phyloP scores from a whole-genome alignment of 2,797 vertebrate genomes.

The Sebastes steindachneri region DNA sequence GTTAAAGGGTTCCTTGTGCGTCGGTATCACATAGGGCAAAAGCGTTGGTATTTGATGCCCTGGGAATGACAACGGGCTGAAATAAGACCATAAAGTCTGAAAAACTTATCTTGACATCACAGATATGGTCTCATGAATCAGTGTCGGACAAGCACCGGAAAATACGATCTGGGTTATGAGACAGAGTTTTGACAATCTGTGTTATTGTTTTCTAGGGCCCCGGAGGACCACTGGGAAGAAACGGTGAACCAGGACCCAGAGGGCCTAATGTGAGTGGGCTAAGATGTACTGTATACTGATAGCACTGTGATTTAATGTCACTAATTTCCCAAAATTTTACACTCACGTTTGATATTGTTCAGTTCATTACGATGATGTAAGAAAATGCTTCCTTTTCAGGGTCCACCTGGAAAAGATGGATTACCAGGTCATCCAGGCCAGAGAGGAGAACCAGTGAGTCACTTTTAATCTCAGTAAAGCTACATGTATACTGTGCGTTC shows the following conservation, averaged over 20 bases:
- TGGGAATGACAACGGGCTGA: not conserved
- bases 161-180: not conserved
- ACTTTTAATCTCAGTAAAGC: slow-evolving; percentile 12
- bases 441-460: slow-evolving; percentile 92
- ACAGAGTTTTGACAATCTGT: slow-evolving; percentile 2
- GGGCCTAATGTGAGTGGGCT: slow-evolving; percentile 89
- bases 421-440: slow-evolving; percentile 92
- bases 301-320: slow-evolving; percentile 11
- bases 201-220: slow-evolving; percentile 85
- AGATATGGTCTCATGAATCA: slow-evolving; percentile 1
- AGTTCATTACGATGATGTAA: slow-evolving; percentile 21
- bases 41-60: too few relatives aligned
- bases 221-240: slow-evolving; percentile 87
- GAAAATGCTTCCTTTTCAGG: slow-evolving; percentile 77
- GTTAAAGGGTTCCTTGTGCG: too few relatives aligned
- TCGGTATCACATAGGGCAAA: too few relatives aligned
- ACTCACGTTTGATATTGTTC: not conserved
- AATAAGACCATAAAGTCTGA: not conserved
- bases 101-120: not conserved
- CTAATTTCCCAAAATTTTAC: slow-evolving; percentile 2
- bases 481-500: not conserved
- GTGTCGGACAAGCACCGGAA: not conserved
- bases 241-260: slow-evolving; percentile 88
- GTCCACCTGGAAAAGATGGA: slow-evolving; percentile 92
- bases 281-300: not conserved